Evolutionary conservation across 2,888 invertebrate genomes (phyloP).

Genomic region (Omphaloscelis lunosa): DNA sequence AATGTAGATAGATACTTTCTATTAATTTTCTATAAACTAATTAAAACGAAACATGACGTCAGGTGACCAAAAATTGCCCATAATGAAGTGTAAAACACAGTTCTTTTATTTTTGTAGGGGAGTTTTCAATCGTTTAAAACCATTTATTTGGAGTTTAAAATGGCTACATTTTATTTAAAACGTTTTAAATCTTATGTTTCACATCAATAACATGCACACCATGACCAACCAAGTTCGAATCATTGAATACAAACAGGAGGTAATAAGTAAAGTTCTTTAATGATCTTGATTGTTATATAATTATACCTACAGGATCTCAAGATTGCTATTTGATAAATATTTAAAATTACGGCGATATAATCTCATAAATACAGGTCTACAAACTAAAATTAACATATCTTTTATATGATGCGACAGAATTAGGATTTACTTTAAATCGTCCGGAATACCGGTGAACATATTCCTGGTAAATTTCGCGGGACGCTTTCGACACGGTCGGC

Average conservation of each 20-base stretch:
- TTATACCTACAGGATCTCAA: conserved; percentile 2
- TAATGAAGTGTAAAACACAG: too few relatives aligned
- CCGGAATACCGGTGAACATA: conserved; percentile 92
- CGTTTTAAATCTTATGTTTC: too few relatives aligned
- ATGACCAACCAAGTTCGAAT: not conserved
- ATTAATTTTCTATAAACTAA: too few relatives aligned
- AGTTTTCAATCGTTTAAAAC: too few relatives aligned
- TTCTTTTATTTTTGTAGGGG: too few relatives aligned
- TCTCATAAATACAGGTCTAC: conserved; percentile 46
- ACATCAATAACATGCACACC: too few relatives aligned
- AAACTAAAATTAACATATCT: conserved; percentile 82
- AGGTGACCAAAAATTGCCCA: too few relatives aligned
- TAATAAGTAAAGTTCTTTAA: not conserved
- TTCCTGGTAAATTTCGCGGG: conserved; percentile 93
- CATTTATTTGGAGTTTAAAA: too few relatives aligned
- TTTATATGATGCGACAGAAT: conserved; percentile 77
- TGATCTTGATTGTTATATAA: conserved; percentile 8
- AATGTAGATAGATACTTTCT: too few relatives aligned
- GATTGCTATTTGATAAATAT: conserved; percentile 2
- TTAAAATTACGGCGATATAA: not conserved
- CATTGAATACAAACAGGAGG: not conserved
- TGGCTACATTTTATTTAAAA: too few relatives aligned
- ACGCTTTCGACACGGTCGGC: conserved; percentile 91
- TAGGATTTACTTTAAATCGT: conserved; percentile 80
- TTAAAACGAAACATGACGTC: too few relatives aligned